Evolutionary conservation across 37 sponge, comb jelly and placozoan species (phyloP).

Genomic region (Ianthella basta): DNA sequence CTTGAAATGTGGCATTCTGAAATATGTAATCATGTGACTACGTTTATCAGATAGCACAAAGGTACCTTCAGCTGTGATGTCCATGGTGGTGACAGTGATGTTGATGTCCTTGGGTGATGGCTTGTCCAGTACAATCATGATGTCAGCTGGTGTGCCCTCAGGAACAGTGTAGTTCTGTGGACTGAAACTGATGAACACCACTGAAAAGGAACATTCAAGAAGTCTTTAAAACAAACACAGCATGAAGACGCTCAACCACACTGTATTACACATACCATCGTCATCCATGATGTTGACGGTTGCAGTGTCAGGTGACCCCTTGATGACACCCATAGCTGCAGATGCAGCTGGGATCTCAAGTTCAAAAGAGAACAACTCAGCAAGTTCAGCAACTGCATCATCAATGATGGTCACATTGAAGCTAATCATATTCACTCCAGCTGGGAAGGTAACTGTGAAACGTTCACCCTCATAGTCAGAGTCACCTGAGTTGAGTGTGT

Average conservation of each 20-base stretch:
- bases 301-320: conserved; percentile 21
- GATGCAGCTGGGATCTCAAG: not conserved
- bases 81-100: conserved; percentile 20
- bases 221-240: no score
- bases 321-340: not conserved
- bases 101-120: not conserved
- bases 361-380: not conserved
- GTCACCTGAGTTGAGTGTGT: not conserved
- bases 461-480: not conserved
- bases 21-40: no score
- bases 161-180: conserved; percentile 16
- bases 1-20: no score
- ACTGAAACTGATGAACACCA: not conserved
- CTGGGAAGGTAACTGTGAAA: conserved; percentile 10
- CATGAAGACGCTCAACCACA: no score
- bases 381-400: conserved; percentile 1
- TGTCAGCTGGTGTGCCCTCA: not conserved
- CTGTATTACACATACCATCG: conserved; percentile 13
- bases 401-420: conserved; percentile 5
- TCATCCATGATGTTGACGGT: conserved; percentile 23
- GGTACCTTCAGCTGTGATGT: conserved; percentile 19
- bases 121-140: conserved; percentile 16
- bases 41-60: no score
- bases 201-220: no score
- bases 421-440: not conserved